A percentile compares a stretch with the other conserved stretches of the same genome.
Evolutionary conservation across 2,797 vertebrate genomes (phyloP).

Genomic region (Decapterus maruadsi): DNA sequence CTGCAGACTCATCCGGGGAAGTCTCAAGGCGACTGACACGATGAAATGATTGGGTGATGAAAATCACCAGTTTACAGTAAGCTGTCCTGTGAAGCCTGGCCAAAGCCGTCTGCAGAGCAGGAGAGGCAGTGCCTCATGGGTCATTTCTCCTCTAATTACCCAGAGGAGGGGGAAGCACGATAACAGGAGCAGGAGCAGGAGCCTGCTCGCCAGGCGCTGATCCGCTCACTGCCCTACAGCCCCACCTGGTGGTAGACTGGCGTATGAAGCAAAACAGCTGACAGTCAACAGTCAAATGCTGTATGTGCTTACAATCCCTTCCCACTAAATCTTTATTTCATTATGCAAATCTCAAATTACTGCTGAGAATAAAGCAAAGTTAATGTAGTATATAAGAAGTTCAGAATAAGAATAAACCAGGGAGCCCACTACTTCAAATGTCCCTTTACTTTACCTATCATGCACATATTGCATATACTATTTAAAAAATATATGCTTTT

Average conservation of each 20-base stretch:
- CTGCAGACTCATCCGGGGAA: conserved; percentile 37
- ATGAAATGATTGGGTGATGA: conserved; percentile 59
- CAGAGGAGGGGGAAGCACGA: conserved; percentile 59
- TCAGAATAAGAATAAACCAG: background rate
- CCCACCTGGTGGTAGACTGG: conserved; percentile 78
- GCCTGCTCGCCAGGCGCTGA: conserved; percentile 23
- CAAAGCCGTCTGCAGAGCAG: conserved; percentile 66
- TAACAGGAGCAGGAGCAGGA: conserved; percentile 2
- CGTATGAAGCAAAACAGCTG: background rate
- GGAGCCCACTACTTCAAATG: background rate
- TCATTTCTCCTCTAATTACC: conserved; percentile 80
- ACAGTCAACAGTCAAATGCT: background rate
- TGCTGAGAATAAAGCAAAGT: background rate
- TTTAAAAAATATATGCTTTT: background rate
- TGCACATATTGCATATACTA: background rate
- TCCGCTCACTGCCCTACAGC: conserved; percentile 51
- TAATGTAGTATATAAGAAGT: background rate
- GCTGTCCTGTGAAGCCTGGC: conserved; percentile 67
- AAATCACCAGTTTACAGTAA: conserved; percentile 78
- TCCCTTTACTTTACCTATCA: background rate
- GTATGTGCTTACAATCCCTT: background rate
- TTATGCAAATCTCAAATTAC: background rate
- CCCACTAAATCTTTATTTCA: background rate
- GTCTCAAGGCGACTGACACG: conserved; percentile 27
- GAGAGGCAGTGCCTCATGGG: conserved; percentile 71